These are phyloP conservation scores for Menidia menidia DNA, from an alignment of 2,797 vertebrate species.

Conservation along the genomic window DNA sequence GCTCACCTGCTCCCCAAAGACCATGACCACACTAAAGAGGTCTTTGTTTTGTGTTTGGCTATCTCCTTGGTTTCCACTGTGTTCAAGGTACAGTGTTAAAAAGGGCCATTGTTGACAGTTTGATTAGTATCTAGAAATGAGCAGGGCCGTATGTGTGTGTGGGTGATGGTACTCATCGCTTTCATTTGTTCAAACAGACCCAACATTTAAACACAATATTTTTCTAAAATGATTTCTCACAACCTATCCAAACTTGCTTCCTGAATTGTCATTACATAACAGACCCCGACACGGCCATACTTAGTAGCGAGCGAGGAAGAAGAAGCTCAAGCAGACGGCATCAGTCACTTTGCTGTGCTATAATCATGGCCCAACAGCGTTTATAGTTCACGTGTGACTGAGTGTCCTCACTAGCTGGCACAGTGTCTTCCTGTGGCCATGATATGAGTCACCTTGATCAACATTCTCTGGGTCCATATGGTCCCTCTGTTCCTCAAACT, in stretches of 20 bases:
- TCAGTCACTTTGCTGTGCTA: conserved; percentile 28
- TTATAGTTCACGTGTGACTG: conserved; percentile 40
- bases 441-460: conserved; percentile 78
- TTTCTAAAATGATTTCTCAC: neutral
- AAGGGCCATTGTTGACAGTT: conserved; percentile 45
- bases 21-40: conserved; percentile 6
- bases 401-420: conserved; percentile 56
- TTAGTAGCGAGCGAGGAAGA: conserved; percentile 4
- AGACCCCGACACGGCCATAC: neutral
- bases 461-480: conserved; percentile 72
- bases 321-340: conserved; percentile 19
- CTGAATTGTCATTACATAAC: neutral
- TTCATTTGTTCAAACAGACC: neutral
- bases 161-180: neutral
- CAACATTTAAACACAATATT: neutral
- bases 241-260: neutral
- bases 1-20: conserved; percentile 25
- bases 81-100: conserved; percentile 31
- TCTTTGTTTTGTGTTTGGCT: conserved; percentile 39
- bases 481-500: conserved; percentile 59
- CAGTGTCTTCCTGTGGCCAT: conserved; percentile 68
- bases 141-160: neutral
- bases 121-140: conserved; percentile 40
- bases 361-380: conserved; percentile 41
- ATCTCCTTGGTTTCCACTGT: conserved; percentile 51